Percentiles rank a stretch among this genome's conserved stretches.
phyloP scores from a whole-genome alignment of 2,888 invertebrate genomes.

The Morinoia aosen region DNA sequence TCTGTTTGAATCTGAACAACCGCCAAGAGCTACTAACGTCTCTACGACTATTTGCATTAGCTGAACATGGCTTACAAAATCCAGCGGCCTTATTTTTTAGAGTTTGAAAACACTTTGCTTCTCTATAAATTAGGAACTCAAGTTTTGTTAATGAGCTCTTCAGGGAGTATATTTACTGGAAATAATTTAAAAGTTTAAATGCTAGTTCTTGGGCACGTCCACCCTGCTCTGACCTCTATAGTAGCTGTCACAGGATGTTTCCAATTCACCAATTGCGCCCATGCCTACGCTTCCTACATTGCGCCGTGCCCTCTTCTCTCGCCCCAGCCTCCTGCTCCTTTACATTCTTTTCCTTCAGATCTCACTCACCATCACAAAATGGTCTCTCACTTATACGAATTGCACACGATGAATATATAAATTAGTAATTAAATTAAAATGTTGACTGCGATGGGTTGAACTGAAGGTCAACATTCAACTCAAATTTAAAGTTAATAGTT shows the following conservation, averaged over 20 bases:
- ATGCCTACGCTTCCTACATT: slow-evolving; percentile 7
- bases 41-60: not conserved
- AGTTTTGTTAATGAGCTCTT: not conserved
- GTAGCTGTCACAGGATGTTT: not conserved
- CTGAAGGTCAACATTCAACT: no score
- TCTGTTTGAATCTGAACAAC: not conserved
- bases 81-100: no score
- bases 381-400: no score
- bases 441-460: no score
- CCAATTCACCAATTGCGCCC: not conserved
- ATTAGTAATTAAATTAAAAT: no score
- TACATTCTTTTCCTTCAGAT: not conserved
- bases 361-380: no score
- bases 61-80: not conserved
- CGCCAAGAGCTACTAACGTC: not conserved
- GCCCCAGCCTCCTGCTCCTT: not conserved
- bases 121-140: no score
- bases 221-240: not conserved
- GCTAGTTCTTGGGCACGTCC: not conserved
- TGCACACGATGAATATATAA: no score
- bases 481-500: no score
- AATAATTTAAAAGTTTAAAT: not conserved
- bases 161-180: not conserved
- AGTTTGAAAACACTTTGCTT: no score
- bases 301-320: not conserved